Conservation (phyloP, 2,113 vertebrate species). For the Nansenia antarctica region DNA sequence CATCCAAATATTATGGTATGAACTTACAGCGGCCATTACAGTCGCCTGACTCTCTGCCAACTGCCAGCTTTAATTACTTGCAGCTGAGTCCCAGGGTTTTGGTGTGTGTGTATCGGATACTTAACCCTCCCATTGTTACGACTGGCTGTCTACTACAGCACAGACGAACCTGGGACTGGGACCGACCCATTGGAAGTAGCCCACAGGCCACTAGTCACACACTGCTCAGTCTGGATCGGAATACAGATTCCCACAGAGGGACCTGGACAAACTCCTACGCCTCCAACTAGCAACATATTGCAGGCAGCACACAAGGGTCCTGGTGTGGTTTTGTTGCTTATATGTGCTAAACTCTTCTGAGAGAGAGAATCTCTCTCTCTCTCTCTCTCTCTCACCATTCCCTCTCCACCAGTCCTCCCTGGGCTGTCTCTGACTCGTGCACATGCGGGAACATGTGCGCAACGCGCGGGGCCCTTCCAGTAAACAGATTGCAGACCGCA, state of each 20-base stretch:
- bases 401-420: slow-evolving; percentile 44
- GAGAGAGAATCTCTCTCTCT: slow-evolving; percentile 38
- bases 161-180: background rate
- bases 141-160: background rate
- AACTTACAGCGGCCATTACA: slow-evolving; percentile 63
- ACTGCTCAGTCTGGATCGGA: slow-evolving; percentile 51
- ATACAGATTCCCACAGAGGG: slow-evolving; percentile 64
- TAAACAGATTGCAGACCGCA: slow-evolving; percentile 78
- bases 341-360: slow-evolving; percentile 52
- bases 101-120: slow-evolving; percentile 71
- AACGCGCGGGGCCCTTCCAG: slow-evolving; percentile 65
- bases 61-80: slow-evolving; percentile 76
- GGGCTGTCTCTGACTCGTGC: slow-evolving; percentile 51
- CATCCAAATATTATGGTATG: slow-evolving; percentile 70
- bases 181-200: background rate
- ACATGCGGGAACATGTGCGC: slow-evolving; percentile 76
- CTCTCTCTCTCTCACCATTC: slow-evolving; percentile 29
- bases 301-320: background rate
- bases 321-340: slow-evolving; percentile 57
- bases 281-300: slow-evolving; percentile 4
- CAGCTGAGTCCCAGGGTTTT: slow-evolving; percentile 69
- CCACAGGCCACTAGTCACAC: background rate
- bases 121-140: slow-evolving; percentile 40
- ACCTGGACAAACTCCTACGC: slow-evolving; percentile 55
- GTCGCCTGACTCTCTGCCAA: slow-evolving; percentile 68